phyloP scores from a whole-genome alignment of 2,113 vertebrate species.

The Oncorhynchus keta region DNA sequence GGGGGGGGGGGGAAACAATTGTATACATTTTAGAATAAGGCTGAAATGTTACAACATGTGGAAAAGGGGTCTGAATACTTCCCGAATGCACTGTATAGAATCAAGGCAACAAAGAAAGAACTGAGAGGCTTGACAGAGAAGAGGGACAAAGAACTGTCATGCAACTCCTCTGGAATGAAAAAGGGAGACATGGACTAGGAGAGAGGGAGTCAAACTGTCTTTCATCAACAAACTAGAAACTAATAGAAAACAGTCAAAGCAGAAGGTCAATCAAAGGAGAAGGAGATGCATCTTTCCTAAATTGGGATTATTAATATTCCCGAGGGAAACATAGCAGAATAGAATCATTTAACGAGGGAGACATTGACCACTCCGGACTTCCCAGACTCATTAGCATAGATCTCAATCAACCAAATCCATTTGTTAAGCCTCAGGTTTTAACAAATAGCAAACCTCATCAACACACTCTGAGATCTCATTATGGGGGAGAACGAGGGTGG shows the following conservation, averaged over 20 bases:
- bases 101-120: constrained; percentile 9
- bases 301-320: too few species aligned
- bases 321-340: neutral
- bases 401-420: constrained; percentile 46
- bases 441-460: constrained; percentile 61
- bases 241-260: neutral
- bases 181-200: constrained; percentile 13
- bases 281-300: constrained; percentile 6
- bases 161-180: constrained; percentile 50
- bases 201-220: constrained; percentile 25
- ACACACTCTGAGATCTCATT: constrained; percentile 32
- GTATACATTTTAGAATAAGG: too few species aligned
- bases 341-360: constrained; percentile 27
- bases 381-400: constrained; percentile 28
- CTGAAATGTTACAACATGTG: neutral
- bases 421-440: constrained; percentile 65
- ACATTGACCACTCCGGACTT: constrained; percentile 42
- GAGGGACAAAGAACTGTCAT: constrained; percentile 47
- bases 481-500: constrained; percentile 15
- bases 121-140: constrained; percentile 22
- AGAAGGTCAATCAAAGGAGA: constrained; percentile 35
- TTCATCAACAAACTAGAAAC: constrained; percentile 8
- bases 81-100: neutral
- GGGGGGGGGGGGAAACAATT: too few species aligned
- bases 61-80: too few species aligned